These are phyloP conservation scores for Percopsis transmontana DNA, from an alignment of 2,113 vertebrate species.

Conservation along the genomic window DNA sequence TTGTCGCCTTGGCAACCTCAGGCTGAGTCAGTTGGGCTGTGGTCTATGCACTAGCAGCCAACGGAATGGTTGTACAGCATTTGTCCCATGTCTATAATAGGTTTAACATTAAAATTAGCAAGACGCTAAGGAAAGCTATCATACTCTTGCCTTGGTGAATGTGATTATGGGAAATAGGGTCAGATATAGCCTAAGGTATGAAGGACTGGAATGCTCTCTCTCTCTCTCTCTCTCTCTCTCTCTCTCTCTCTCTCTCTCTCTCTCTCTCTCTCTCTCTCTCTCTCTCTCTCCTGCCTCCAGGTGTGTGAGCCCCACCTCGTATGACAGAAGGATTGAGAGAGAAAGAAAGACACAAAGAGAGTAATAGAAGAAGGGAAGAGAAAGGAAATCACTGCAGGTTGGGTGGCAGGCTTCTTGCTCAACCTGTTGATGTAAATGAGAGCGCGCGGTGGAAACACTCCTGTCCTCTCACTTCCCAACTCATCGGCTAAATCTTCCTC, in stretches of 20 bases:
- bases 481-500: slow-evolving; percentile 14
- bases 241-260: neutral
- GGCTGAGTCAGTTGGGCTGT: slow-evolving; percentile 36
- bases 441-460: slow-evolving; percentile 21
- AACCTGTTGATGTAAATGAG: slow-evolving; percentile 39
- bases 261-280: slow-evolving; percentile 5
- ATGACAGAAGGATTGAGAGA: slow-evolving; percentile 35
- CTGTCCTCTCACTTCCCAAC: slow-evolving; percentile 10
- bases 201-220: slow-evolving; percentile 21
- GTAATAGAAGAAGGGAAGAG: neutral
- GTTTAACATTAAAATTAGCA: neutral
- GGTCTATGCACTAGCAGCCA: neutral
- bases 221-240: neutral
- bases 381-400: slow-evolving; percentile 7
- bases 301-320: slow-evolving; percentile 60
- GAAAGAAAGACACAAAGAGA: slow-evolving; percentile 1
- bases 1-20: neutral
- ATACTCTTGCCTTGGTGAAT: neutral
- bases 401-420: slow-evolving; percentile 28
- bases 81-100: neutral
- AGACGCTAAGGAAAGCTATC: neutral
- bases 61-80: neutral
- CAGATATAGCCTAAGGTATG: neutral
- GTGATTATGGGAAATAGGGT: slow-evolving; percentile 27
- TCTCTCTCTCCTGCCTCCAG: slow-evolving; percentile 40